Evolutionary conservation across 2,888 invertebrate species (phyloP), one percentile per base, ranked within the genome.

Genomic region (Lasius fuliginosus): DNA sequence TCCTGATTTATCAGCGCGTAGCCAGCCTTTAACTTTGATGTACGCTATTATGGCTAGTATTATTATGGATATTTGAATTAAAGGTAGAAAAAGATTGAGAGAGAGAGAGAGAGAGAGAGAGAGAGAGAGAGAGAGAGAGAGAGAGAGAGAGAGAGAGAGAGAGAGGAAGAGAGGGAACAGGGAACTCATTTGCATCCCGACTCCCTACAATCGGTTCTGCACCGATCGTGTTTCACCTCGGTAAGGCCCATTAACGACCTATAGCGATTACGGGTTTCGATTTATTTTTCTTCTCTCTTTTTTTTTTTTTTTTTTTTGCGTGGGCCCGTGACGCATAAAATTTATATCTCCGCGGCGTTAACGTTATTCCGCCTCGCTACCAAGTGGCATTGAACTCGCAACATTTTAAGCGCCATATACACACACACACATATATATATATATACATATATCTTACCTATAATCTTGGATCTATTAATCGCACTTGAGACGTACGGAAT

Each of bases 361-460:
- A 56, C 56, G 18, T 40, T 33, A 18, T n/a, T n/a, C 18, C 8
- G 15, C 30, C 15, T 42, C 33, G 56, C 30, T 58, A 65, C n/a
- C 49, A 69, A 27, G 60, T 81, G 79, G 76, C 79, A 60, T 60
- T 81, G 79, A 81, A 81, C 79, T 58, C 79, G 58, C 73, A 77
- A 71, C n/a, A 30, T 56, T 40, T 60, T 23, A 58, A 73, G 33
- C 73, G 33, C 12, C 53, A 56, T 40, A 40, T 77, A n/a, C 12
- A 30, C 3, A 30, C 3, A 30, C 30, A 30, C 30, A 33, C 33
- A 33, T 33, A 33, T 33, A 33, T 33, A 33, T 4, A 33, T 33
- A 33, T 33, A 3, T 33, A 33, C 1, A 33, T 23, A 23, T 23
- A 49, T 53, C 30, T 65, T 36, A 2, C 1, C 1, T 12, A 36